These are phyloP conservation scores for Drosophila littoralis DNA, from an alignment of 1,140 invertebrate genomes.

Conservation along the genomic window DNA sequence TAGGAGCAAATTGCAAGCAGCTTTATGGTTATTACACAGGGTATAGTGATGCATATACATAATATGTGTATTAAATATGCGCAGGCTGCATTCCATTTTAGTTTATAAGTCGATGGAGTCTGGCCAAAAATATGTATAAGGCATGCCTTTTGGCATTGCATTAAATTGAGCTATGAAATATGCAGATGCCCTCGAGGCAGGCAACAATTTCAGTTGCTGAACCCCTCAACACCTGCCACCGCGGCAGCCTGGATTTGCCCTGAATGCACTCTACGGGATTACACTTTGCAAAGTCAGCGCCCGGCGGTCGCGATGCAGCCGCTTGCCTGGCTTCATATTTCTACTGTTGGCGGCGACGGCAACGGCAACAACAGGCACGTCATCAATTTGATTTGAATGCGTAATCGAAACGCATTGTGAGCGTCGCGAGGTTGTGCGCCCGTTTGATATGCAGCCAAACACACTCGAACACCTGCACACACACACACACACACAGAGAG, in stretches of 20 bases:
- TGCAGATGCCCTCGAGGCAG: slow-evolving; percentile 31
- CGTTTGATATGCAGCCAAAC: slow-evolving; percentile 53
- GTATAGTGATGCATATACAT: not conserved
- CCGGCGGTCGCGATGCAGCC: not conserved
- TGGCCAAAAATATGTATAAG: slow-evolving; percentile 38
- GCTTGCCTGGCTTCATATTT: slow-evolving; percentile 20
- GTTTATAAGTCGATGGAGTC: slow-evolving; percentile 10
- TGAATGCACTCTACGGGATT: slow-evolving; percentile 74
- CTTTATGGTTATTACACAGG: slow-evolving; percentile 27
- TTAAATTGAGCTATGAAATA: slow-evolving; percentile 78
- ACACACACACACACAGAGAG: not conserved
- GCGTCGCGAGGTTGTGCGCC: slow-evolving; percentile 16
- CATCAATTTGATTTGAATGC: slow-evolving; percentile 78
- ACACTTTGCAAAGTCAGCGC: slow-evolving; percentile 3
- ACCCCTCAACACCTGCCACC: not conserved
- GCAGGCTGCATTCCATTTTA: slow-evolving; percentile 21
- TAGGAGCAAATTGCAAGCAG: slow-evolving; percentile 67
- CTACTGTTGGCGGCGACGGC: slow-evolving; percentile 12
- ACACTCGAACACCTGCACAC: slow-evolving; percentile 4
- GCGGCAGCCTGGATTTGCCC: slow-evolving; percentile 54
- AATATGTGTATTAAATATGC: slow-evolving; percentile 49
- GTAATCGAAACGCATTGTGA: slow-evolving; percentile 79
- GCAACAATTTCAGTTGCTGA: slow-evolving; percentile 17
- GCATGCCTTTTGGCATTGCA: slow-evolving; percentile 52
- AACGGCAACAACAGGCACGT: slow-evolving; percentile 56